Conservation (phyloP, 2,888 invertebrate species). For the Orgyia antiqua region DNA sequence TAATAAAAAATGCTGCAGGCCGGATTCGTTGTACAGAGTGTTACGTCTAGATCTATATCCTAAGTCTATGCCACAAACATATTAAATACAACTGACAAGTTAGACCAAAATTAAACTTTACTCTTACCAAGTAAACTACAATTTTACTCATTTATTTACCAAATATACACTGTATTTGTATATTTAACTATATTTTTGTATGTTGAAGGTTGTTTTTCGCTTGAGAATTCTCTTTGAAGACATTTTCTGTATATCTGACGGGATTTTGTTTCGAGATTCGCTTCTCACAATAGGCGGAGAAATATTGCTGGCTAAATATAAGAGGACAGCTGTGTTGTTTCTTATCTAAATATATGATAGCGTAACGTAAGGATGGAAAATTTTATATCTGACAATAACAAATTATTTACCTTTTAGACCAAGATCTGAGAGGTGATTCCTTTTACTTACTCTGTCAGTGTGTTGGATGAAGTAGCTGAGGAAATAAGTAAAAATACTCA, state of each 20-base stretch:
- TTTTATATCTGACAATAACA: too few relatives aligned
- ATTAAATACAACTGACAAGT: conserved; percentile 6
- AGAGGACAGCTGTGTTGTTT: conserved; percentile 41
- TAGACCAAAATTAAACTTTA: conserved; percentile 4
- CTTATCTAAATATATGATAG: conserved; percentile 36
- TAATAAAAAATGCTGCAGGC: too few relatives aligned
- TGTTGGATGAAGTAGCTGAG: too few relatives aligned
- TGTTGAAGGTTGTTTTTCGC: conserved; percentile 17
- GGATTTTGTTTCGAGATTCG: conserved; percentile 42
- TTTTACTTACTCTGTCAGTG: too few relatives aligned
- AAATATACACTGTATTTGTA: background rate
- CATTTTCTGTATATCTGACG: conserved; percentile 28
- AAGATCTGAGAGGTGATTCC: too few relatives aligned
- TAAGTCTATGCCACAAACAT: too few relatives aligned
- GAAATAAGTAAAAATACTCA: too few relatives aligned
- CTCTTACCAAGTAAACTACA: background rate
- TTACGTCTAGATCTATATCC: too few relatives aligned
- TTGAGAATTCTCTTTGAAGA: conserved; percentile 17
- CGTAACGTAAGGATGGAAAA: conserved; percentile 13
- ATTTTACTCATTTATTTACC: conserved; percentile 1
- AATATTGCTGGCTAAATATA: conserved; percentile 48
- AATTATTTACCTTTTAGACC: too few relatives aligned
- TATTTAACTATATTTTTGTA: conserved; percentile 4
- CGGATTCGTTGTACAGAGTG: too few relatives aligned
- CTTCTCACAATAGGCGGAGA: conserved; percentile 40